A percentile compares a stretch with the other conserved stretches of the same genome.
phyloP scores from a whole-genome alignment of 2,113 vertebrate species.

The Malurus cyaneus region DNA sequence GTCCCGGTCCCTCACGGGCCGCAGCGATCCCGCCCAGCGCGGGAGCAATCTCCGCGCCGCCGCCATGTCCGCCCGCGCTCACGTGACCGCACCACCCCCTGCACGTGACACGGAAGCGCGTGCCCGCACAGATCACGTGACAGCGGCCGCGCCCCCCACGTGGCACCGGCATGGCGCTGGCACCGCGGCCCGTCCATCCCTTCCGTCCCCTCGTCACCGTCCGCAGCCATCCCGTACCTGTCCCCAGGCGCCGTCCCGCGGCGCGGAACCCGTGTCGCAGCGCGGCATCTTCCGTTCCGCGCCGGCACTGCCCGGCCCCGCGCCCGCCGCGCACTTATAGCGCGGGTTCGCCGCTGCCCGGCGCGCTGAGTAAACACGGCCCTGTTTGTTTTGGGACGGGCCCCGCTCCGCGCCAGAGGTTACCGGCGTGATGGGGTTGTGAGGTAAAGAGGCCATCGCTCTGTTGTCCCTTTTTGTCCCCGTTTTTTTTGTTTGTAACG shows the following conservation, averaged over 20 bases:
- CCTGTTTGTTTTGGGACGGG: background rate
- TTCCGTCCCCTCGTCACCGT: fast-evolving
- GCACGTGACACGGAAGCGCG: background rate
- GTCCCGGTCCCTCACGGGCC: conserved; percentile 6
- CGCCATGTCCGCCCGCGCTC: background rate
- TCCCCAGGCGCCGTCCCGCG: background rate
- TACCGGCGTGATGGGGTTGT: background rate
- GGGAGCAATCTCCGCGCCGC: background rate
- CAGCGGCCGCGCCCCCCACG: background rate
- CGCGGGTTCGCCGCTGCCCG: background rate
- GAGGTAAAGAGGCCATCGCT: background rate
- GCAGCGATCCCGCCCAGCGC: background rate
- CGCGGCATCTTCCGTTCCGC: background rate
- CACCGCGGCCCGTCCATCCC: fast-evolving
- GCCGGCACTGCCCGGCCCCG: background rate
- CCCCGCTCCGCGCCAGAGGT: background rate
- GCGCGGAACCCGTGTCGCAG: background rate
- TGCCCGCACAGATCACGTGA: too few relatives aligned
- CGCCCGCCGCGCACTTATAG: background rate
- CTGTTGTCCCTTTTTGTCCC: background rate
- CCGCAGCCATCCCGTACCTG: background rate
- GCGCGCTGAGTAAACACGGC: background rate
- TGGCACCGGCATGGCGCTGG: background rate
- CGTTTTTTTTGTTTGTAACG: fast-evolving
- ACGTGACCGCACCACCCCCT: background rate